Base-by-base conservation (phyloP, 92 coral and sea anemone genomes). In the Plumapathes pennacea region DNA sequence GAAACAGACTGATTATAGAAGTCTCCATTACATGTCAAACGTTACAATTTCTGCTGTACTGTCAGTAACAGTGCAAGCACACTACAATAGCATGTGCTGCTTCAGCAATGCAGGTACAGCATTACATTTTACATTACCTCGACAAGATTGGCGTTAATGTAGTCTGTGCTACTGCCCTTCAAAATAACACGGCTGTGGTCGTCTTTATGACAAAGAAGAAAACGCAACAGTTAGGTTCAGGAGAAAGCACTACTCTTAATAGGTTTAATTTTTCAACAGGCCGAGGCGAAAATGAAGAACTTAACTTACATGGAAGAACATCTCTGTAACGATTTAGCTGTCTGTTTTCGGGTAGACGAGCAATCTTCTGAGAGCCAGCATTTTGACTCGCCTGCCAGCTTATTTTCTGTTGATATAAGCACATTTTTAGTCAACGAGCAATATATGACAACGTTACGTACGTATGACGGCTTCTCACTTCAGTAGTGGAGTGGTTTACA, bases 221-320 rank as follows among this genome's bases (percentile, higher is more conserved):
- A 55, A 47, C 29, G n/a, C 29, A 62, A 58, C 19, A 37, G 26
- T 8, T 26, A 46, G 26, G 28, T 14, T 14, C 41, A 36, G 9
- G n/a, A 6, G 22, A 46, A 46, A 14, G 5, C 52, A 46, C 11
- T 26, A n/a, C 10, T 11, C 52, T 15, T 10, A 15, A 15, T 3
- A 3, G 12, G 15, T 7, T 10, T 46, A 7, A 15, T 22, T 10
- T 2, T 15, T 2, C 26, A 5, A 5, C 2, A 31, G 22, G 8
- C 21, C 21, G 5, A 3, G n/a, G n/a, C n/a, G n/a, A n/a, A n/a
- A 26, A 46, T 50, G 1, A 3, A 43, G 15, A 2, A 39, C 43
- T 59, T 32, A 36, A 92, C 98, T 82, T 85, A 92, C 98, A 92
- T 52, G 98, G 96, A 40, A 92, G 71, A 55, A 92, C 98, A 59